Evolutionary conservation across 2,797 vertebrate species (phyloP).

Genomic region (Poeciliopsis turneri): DNA sequence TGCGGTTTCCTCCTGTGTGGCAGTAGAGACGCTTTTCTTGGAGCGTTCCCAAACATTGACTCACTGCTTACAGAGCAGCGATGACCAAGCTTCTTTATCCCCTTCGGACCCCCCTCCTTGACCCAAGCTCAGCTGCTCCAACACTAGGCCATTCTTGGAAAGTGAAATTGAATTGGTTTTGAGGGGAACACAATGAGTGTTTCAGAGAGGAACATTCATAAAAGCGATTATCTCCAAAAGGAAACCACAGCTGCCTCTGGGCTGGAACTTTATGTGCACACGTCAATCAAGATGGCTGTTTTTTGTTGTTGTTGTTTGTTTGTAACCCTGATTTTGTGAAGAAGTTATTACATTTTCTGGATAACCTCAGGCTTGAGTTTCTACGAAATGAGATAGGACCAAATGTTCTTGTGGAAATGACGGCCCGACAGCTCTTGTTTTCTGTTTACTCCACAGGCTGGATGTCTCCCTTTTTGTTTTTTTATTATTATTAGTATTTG

Average conservation of each 20-base stretch:
- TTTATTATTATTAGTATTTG: constrained; percentile 11
- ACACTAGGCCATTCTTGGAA: constrained; percentile 74
- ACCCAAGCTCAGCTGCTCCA: constrained; percentile 73
- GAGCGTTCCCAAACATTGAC: constrained; percentile 74
- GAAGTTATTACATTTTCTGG: not conserved
- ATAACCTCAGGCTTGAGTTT: constrained; percentile 30
- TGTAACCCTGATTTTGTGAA: constrained; percentile 8
- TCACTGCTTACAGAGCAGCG: constrained; percentile 68
- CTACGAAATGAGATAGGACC: constrained; percentile 49
- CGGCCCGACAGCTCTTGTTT: constrained; percentile 44
- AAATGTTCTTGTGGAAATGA: constrained; percentile 71
- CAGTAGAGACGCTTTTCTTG: constrained; percentile 66
- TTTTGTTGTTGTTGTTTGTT: constrained; percentile 17
- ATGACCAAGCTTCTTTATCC: constrained; percentile 76
- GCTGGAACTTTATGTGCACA: constrained; percentile 42
- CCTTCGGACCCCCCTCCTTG: constrained; percentile 49
- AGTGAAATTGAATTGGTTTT: constrained; percentile 74
- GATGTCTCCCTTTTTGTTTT: not conserved
- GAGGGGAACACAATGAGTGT: constrained; percentile 58
- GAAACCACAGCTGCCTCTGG: constrained; percentile 57
- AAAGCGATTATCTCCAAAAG: constrained; percentile 52
- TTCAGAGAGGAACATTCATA: constrained; percentile 56
- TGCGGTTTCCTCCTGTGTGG: constrained; percentile 65
- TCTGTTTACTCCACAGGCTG: constrained; percentile 57
- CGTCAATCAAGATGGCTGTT: not conserved